A percentile compares a stretch with the other conserved stretches of the same genome.
Evolutionary conservation across 2,113 vertebrate species (phyloP).

Genomic region (Theristicus caerulescens): DNA sequence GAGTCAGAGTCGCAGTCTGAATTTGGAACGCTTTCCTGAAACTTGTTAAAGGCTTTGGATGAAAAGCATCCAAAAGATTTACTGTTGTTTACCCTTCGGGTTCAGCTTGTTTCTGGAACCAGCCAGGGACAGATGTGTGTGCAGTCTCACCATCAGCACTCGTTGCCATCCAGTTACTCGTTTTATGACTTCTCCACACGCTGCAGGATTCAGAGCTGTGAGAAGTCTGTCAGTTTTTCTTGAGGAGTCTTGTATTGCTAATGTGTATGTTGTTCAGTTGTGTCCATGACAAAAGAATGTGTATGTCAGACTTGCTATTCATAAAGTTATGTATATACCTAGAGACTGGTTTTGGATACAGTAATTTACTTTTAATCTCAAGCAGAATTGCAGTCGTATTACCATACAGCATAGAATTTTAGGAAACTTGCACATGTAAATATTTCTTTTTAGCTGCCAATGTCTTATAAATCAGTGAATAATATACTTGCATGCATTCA

Average conservation of each 20-base stretch:
- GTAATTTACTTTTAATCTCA: not conserved
- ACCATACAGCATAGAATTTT: not conserved
- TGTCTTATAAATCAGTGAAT: not conserved
- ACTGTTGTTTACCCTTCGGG: not conserved
- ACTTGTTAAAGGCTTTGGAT: not conserved
- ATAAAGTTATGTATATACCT: not conserved
- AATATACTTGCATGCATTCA: not conserved
- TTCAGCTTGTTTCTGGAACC: conserved; percentile 27
- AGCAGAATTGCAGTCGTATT: not conserved
- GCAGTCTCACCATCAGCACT: not conserved
- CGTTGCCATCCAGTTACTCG: not conserved
- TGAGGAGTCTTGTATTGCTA: not conserved
- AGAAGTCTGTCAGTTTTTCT: not conserved
- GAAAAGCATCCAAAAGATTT: not conserved
- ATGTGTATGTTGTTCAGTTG: not conserved
- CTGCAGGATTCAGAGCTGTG: not conserved
- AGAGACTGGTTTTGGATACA: not conserved
- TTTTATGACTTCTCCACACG: not conserved
- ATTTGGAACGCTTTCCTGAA: not conserved
- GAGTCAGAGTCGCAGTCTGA: not conserved
- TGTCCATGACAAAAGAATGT: not conserved
- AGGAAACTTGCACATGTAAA: not conserved
- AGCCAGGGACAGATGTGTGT: not conserved
- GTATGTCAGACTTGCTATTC: not conserved
- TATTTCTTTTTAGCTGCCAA: not conserved